Evolutionary conservation across 2,113 vertebrate genomes (phyloP).

Genomic region (Falcunculus frontatus): DNA sequence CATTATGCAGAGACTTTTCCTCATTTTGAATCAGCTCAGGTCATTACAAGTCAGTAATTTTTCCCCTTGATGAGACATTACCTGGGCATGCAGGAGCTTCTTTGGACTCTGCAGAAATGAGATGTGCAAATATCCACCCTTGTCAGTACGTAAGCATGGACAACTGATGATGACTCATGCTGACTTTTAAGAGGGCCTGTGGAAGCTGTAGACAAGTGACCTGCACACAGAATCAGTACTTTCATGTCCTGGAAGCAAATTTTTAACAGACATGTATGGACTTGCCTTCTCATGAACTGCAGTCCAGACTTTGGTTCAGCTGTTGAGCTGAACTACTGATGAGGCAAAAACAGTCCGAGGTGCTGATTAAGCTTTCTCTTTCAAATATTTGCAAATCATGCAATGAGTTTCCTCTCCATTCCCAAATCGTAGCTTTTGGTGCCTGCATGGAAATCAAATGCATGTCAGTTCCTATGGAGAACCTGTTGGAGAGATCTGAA

Average conservation of each 20-base stretch:
- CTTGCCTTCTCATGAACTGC: background rate
- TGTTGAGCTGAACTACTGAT: background rate
- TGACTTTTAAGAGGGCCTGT: background rate
- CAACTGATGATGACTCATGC: background rate
- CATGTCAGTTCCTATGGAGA: background rate
- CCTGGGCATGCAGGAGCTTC: background rate
- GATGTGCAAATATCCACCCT: background rate
- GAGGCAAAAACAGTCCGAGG: background rate
- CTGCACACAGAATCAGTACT: background rate
- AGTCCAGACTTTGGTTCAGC: background rate
- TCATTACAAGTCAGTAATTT: background rate
- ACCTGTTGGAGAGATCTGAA: background rate
- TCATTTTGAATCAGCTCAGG: background rate
- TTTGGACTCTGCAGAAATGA: background rate
- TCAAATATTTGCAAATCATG: background rate
- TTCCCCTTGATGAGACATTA: background rate
- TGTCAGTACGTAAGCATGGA: background rate
- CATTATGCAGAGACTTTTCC: background rate
- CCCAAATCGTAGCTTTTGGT: background rate
- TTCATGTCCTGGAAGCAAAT: background rate
- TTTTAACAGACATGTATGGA: background rate
- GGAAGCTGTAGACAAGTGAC: background rate
- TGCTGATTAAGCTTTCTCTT: background rate
- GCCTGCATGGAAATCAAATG: background rate
- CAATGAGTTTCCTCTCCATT: background rate